Evolutionary conservation across 2,797 vertebrate genomes (phyloP).

Genomic region (Xerus rutilus): DNA sequence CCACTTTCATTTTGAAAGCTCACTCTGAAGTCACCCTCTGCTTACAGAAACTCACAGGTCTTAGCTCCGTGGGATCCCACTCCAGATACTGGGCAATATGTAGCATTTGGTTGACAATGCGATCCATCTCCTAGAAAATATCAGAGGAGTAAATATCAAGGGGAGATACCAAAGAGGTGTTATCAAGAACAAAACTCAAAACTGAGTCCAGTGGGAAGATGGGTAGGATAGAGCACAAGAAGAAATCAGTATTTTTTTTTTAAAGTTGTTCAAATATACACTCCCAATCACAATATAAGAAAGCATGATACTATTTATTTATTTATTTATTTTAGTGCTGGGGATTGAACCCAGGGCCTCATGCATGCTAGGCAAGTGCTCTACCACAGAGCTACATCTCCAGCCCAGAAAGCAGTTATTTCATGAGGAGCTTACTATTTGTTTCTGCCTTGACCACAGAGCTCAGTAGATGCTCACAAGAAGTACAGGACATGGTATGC

Average conservation of each 20-base stretch:
- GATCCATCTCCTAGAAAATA: constrained; percentile 93
- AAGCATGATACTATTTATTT: too few species aligned
- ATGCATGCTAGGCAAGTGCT: too few species aligned
- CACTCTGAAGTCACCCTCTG: background rate
- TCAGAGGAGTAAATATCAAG: background rate
- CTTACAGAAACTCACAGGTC: constrained; percentile 90
- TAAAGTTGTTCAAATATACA: too few species aligned
- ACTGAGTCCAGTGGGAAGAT: background rate
- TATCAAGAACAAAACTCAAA: background rate
- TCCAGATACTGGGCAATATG: constrained; percentile 97
- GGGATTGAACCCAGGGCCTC: too few species aligned
- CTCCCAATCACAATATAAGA: too few species aligned
- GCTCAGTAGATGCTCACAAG: background rate
- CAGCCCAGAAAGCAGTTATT: background rate
- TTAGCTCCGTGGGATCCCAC: constrained; percentile 96
- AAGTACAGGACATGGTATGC: background rate
- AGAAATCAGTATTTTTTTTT: background rate
- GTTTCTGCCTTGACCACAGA: constrained; percentile 7
- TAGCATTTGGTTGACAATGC: constrained; percentile 97
- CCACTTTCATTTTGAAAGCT: background rate
- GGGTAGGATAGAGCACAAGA: background rate
- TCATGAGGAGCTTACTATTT: background rate
- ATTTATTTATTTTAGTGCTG: too few species aligned
- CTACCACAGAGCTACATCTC: too few species aligned
- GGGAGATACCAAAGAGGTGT: fast-evolving